Conservation (phyloP, 2,888 invertebrate genomes). For the Lycaena phlaeas region DNA sequence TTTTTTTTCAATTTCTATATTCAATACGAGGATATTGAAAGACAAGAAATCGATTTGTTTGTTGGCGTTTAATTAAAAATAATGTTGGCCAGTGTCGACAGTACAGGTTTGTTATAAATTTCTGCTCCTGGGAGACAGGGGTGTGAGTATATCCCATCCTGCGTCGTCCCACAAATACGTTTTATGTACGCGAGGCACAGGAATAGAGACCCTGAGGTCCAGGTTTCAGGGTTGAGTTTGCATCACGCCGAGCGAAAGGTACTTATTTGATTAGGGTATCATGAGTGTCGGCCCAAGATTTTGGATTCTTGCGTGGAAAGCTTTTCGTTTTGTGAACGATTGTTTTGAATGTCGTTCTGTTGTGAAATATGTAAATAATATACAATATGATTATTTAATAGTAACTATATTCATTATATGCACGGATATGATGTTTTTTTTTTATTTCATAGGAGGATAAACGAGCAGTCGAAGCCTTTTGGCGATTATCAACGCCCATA, state of each 20-base stretch:
- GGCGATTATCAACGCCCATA: too few relatives aligned
- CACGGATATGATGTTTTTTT: too few relatives aligned
- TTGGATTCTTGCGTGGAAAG: constrained; percentile 69
- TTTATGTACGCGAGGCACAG: constrained; percentile 45
- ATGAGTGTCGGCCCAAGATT: constrained; percentile 69
- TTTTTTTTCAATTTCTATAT: too few relatives aligned
- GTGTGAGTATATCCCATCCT: constrained; percentile 73
- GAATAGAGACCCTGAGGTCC: constrained; percentile 34
- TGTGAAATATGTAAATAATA: too few relatives aligned
- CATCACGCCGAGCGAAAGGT: constrained; percentile 59
- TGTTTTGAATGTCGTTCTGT: constrained; percentile 17
- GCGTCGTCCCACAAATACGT: constrained; percentile 74
- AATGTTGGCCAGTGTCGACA: constrained; percentile 65
- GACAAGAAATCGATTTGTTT: constrained; percentile 20
- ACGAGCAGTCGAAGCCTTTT: too few relatives aligned
- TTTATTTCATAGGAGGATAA: too few relatives aligned
- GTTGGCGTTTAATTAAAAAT: constrained; percentile 66
- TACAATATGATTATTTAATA: too few relatives aligned
- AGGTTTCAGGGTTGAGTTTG: constrained; percentile 29
- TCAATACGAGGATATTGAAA: background rate
- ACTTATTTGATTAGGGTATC: constrained; percentile 74
- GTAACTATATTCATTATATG: too few relatives aligned
- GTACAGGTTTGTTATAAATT: constrained; percentile 72
- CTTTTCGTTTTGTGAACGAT: too few relatives aligned
- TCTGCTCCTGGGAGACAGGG: constrained; percentile 64